Evolutionary conservation across 2,888 invertebrate genomes (phyloP).

Genomic region (Thelaira solivaga): DNA sequence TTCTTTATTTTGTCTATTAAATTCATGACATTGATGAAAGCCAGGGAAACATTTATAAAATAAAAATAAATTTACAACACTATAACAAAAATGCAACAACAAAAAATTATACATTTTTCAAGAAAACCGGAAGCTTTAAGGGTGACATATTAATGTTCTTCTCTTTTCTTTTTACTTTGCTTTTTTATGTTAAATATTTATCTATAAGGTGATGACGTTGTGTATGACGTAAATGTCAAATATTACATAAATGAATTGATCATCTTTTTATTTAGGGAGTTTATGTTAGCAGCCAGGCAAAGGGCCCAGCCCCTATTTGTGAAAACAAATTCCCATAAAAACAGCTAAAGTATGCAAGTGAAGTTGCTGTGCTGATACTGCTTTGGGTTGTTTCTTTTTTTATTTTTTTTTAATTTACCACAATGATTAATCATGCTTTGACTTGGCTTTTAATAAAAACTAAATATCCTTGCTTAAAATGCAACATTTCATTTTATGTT

Average conservation of each 20-base stretch:
- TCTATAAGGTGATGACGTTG: constrained; percentile 37
- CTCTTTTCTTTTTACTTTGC: neutral
- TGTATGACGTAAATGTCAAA: constrained; percentile 53
- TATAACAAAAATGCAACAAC: constrained; percentile 43
- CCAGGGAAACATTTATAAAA: constrained; percentile 47
- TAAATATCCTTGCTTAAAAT: constrained; percentile 40
- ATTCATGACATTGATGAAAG: constrained; percentile 56
- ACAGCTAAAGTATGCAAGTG: neutral
- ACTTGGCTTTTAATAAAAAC: constrained; percentile 14
- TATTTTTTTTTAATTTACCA: constrained; percentile 47
- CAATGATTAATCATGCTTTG: constrained; percentile 58
- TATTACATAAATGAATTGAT: constrained; percentile 53
- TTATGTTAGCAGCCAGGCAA: neutral
- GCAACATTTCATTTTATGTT: constrained; percentile 1
- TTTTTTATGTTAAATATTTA: no score
- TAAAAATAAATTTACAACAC: constrained; percentile 31
- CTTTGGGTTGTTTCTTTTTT: neutral
- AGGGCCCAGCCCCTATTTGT: constrained; percentile 39
- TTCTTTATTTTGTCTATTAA: constrained; percentile 8
- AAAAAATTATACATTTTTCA: neutral
- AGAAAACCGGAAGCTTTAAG: constrained; percentile 54
- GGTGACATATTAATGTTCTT: constrained; percentile 39
- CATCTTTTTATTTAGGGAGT: constrained; percentile 9
- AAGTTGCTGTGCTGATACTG: neutral
- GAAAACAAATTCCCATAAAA: constrained; percentile 20